Evolutionary conservation across 2,797 vertebrate species (phyloP).

Genomic region (Enteromius afrohamiltoni): DNA sequence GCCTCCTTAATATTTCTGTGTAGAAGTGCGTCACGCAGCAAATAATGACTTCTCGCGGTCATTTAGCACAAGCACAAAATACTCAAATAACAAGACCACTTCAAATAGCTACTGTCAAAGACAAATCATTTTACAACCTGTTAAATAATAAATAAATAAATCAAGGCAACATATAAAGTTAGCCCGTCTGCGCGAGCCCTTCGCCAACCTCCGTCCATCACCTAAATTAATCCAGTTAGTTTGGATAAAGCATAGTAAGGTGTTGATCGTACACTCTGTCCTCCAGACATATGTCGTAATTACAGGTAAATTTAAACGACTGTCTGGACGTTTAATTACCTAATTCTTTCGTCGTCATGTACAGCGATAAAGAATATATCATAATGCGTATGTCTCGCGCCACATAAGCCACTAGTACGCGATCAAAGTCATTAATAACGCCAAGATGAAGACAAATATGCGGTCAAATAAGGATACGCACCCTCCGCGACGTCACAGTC

Average conservation of each 20-base stretch:
- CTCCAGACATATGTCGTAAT: neutral
- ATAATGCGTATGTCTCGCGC: neutral
- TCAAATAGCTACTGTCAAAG: constrained; percentile 5
- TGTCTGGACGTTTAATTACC: constrained; percentile 30
- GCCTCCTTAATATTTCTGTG: constrained; percentile 18
- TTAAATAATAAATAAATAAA: neutral
- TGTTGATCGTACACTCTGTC: neutral
- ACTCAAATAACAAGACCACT: constrained; percentile 9
- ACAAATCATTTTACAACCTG: neutral
- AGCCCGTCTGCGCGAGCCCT: neutral
- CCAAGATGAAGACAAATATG: constrained; percentile 5
- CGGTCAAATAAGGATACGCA: constrained; percentile 41
- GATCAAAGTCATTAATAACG: constrained; percentile 13
- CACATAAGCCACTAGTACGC: neutral
- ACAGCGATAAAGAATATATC: neutral
- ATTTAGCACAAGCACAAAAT: constrained; percentile 28
- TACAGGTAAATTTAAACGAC: constrained; percentile 30
- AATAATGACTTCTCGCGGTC: constrained; percentile 19
- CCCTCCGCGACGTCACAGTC: constrained; percentile 35
- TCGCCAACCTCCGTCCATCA: constrained; percentile 1
- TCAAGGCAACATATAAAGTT: constrained; percentile 15
- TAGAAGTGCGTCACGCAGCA: constrained; percentile 55
- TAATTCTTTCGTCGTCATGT: neutral
- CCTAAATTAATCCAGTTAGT: constrained; percentile 51
- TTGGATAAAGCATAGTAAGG: constrained; percentile 47